Evolutionary conservation across 2,797 vertebrate species (phyloP).

Genomic region (Linurgus olivaceus): DNA sequence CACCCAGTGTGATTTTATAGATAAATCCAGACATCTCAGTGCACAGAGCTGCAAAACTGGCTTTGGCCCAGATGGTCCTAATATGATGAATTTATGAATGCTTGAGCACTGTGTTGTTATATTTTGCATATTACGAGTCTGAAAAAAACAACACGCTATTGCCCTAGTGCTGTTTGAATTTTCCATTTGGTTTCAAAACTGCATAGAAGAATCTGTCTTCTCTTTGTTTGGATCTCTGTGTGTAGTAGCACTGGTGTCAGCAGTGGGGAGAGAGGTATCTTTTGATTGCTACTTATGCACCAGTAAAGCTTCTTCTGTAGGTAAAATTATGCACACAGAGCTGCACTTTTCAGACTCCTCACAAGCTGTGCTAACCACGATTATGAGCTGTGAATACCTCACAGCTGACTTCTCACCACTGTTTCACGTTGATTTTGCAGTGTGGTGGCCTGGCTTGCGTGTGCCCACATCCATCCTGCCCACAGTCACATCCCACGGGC

Average conservation of each 20-base stretch:
- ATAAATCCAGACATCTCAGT: neutral
- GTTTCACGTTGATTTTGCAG: neutral
- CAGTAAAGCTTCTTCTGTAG: neutral
- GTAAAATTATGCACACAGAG: neutral
- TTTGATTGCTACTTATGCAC: neutral
- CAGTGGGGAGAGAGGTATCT: neutral
- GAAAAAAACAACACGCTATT: neutral
- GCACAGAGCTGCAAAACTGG: neutral
- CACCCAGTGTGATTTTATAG: neutral
- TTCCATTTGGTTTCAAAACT: neutral
- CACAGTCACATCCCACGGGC: accelerated
- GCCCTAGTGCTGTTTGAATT: neutral
- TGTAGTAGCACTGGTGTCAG: neutral
- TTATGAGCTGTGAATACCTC: neutral
- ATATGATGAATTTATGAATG: neutral
- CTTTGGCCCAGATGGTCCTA: neutral
- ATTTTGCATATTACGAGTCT: neutral
- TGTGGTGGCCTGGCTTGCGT: neutral
- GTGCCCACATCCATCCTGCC: neutral
- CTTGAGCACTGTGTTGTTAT: neutral
- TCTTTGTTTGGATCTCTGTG: neutral
- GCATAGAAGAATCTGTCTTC: neutral
- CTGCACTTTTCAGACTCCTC: neutral
- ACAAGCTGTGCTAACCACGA: neutral
- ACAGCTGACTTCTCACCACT: neutral